phyloP scores from a whole-genome alignment of 2,797 vertebrate genomes.

The Poecilia wingei region DNA sequence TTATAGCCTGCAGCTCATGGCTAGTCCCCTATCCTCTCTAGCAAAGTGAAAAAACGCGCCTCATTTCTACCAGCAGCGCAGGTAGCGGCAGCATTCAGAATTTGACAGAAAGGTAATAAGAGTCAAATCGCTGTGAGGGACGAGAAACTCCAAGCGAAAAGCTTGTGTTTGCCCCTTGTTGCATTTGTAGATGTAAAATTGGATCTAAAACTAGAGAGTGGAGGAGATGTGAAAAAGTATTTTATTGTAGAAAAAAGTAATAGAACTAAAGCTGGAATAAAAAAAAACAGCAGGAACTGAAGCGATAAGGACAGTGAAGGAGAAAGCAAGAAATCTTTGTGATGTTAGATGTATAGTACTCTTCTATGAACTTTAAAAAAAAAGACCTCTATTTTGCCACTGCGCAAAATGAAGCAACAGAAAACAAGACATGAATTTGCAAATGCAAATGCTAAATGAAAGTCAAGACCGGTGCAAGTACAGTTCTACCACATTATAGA shows the following conservation, averaged over 20 bases:
- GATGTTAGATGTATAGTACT: slow-evolving; percentile 22
- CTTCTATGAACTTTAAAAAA: slow-evolving; percentile 30
- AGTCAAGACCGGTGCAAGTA: neutral
- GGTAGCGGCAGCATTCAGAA: slow-evolving; percentile 23
- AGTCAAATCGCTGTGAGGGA: slow-evolving; percentile 52
- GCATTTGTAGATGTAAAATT: slow-evolving; percentile 43
- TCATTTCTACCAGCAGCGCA: slow-evolving; percentile 25
- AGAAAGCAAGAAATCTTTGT: slow-evolving; percentile 18
- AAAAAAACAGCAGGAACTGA: slow-evolving; percentile 22
- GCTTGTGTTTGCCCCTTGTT: slow-evolving; percentile 35
- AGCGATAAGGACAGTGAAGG: slow-evolving; percentile 22
- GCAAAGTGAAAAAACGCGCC: slow-evolving; percentile 31
- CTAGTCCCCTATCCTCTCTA: slow-evolving; percentile 14
- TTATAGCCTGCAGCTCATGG: slow-evolving; percentile 22
- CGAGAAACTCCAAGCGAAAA: slow-evolving; percentile 46
- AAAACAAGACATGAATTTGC: slow-evolving; percentile 7
- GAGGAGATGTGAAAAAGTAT: slow-evolving; percentile 9
- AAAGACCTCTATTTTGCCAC: slow-evolving; percentile 37
- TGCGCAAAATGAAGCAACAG: slow-evolving; percentile 12
- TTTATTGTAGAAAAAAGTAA: slow-evolving; percentile 12
- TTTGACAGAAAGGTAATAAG: slow-evolving; percentile 60
- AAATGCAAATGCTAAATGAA: neutral
- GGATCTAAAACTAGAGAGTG: slow-evolving; percentile 9
- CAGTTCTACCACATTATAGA: neutral
- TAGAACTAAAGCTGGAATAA: slow-evolving; percentile 8